Evolutionary conservation across 1,140 invertebrate genomes (phyloP).

Genomic region (Meloidogyne chitwoodi): DNA sequence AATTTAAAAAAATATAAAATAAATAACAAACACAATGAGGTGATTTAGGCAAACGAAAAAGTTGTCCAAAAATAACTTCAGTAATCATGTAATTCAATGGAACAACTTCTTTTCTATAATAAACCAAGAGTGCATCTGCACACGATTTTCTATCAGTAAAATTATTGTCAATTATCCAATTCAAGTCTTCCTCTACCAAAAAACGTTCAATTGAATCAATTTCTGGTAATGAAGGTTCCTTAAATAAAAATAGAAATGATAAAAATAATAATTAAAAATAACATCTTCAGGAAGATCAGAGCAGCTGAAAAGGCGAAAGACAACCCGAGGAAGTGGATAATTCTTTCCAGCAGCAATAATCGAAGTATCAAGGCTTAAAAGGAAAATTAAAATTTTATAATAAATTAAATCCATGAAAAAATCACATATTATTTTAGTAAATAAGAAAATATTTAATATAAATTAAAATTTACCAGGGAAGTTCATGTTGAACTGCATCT

Average conservation of each 20-base stretch:
- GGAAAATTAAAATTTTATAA: constrained; percentile 83
- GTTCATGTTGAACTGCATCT: constrained; percentile 89
- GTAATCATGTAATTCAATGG: constrained; percentile 96
- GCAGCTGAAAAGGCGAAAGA: constrained; percentile 83
- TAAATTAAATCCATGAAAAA: constrained; percentile 65
- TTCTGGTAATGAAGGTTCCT: constrained; percentile 73
- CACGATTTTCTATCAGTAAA: constrained; percentile 71
- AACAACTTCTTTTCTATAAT: constrained; percentile 86
- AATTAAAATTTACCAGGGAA: constrained; percentile 67
- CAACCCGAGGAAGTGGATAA: constrained; percentile 68
- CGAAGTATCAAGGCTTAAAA: constrained; percentile 71
- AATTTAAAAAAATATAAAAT: background rate
- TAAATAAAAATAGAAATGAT: constrained; percentile 16
- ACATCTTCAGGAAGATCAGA: constrained; percentile 88
- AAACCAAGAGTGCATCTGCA: constrained; percentile 82
- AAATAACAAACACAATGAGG: constrained; percentile 65
- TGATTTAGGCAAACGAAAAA: constrained; percentile 84
- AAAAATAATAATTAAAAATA: background rate
- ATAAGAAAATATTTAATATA: too few species aligned
- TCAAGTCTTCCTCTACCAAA: constrained; percentile 91
- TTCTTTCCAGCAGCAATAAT: constrained; percentile 70
- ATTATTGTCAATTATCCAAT: constrained; percentile 85
- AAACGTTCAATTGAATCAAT: constrained; percentile 95
- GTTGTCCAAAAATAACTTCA: constrained; percentile 69
- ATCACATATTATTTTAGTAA: too few species aligned